phyloP scores from a whole-genome alignment of 2,888 invertebrate genomes.

The Falcaria lacertinaria region DNA sequence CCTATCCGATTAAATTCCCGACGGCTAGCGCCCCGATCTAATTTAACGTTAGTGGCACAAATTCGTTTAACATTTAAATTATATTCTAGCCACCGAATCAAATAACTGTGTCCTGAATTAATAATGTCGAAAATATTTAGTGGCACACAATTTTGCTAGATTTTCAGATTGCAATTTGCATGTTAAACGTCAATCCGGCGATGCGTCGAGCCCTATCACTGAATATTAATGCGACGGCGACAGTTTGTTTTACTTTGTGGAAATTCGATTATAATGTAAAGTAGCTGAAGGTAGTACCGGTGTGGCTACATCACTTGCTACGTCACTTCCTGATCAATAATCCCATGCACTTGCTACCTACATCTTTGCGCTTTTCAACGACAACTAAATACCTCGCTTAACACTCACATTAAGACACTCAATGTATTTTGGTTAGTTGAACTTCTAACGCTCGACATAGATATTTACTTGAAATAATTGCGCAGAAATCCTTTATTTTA shows the following conservation, averaged over 20 bases:
- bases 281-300: constrained; percentile 46
- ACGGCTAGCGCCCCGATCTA: constrained; percentile 50
- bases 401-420: no score
- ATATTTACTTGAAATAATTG: no score
- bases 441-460: no score
- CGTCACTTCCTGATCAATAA: no score
- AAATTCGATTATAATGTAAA: constrained; percentile 78
- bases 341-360: no score
- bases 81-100: constrained; percentile 69
- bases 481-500: no score
- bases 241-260: constrained; percentile 78
- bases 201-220: constrained; percentile 75
- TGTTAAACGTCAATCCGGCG: constrained; percentile 76
- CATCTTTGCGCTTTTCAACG: no score
- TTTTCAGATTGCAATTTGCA: constrained; percentile 78
- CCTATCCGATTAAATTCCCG: constrained; percentile 61
- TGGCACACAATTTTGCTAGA: constrained; percentile 73
- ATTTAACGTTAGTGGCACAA: constrained; percentile 67
- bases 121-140: constrained; percentile 75
- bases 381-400: no score
- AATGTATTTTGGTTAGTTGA: no score
- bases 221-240: constrained; percentile 75
- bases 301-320: constrained; percentile 4
- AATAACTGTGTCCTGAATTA: constrained; percentile 73
- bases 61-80: constrained; percentile 77